phyloP scores from a whole-genome alignment of 2,113 vertebrate species.

The Nyctibius bracteatus region DNA sequence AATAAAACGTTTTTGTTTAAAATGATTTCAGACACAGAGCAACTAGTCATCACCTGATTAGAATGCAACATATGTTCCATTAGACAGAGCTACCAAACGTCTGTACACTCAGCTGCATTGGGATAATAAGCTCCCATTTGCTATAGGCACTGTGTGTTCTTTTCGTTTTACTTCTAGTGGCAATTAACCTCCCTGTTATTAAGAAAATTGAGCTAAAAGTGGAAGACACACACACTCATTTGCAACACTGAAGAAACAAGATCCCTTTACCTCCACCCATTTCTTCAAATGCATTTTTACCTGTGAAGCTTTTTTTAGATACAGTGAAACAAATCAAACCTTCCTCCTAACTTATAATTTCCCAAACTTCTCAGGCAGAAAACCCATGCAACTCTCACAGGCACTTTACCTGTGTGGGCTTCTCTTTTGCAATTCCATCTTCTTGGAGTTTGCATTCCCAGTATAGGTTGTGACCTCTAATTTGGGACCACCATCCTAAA shows the following conservation, averaged over 20 bases:
- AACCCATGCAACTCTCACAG: fast-evolving
- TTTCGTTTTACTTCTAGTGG: not conserved
- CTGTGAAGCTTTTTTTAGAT: not conserved
- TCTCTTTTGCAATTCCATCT: not conserved
- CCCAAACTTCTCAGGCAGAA: not conserved
- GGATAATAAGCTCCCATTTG: constrained; percentile 42
- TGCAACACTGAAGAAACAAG: not conserved
- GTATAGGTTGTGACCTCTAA: not conserved
- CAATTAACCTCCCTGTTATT: constrained; percentile 55
- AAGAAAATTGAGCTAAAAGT: constrained; percentile 30
- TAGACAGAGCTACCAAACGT: not conserved
- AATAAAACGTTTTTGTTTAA: not conserved
- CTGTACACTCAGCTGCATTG: constrained; percentile 43
- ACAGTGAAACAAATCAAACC: not conserved
- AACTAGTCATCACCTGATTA: constrained; percentile 35
- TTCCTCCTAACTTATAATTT: not conserved
- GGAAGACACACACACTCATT: constrained; percentile 25
- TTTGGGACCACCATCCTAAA: not conserved
- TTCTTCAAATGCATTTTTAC: not conserved
- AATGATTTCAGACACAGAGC: not conserved
- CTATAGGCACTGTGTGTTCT: constrained; percentile 39
- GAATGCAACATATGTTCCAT: constrained; percentile 33
- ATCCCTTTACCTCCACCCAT: not conserved
- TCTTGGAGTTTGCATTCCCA: not conserved
- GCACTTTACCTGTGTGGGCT: fast-evolving